A percentile compares a stretch with the other conserved stretches of the same genome.
Evolutionary conservation across 2,888 invertebrate genomes (phyloP).

Genomic region (Rhagonycha fulva): DNA sequence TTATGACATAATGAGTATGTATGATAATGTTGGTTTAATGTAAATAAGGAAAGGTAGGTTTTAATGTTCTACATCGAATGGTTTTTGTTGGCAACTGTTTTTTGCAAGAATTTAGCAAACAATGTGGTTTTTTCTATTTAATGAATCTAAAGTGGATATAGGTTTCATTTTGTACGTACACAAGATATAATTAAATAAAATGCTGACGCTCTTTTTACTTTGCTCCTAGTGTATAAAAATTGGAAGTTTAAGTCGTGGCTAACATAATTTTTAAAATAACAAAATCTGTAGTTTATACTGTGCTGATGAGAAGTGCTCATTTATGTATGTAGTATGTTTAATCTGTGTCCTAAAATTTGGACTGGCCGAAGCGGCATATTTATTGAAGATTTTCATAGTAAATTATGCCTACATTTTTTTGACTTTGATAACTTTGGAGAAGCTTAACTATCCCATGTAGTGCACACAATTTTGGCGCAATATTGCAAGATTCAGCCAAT

Average conservation of each 20-base stretch:
- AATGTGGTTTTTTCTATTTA: neutral
- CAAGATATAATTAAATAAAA: neutral
- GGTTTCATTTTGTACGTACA: neutral
- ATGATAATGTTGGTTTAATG: neutral
- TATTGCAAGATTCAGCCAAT: too few species aligned
- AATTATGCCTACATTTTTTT: too few species aligned
- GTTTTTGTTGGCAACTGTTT: slow-evolving; percentile 20
- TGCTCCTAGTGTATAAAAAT: too few species aligned
- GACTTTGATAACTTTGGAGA: too few species aligned
- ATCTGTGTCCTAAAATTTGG: too few species aligned
- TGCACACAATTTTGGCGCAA: too few species aligned
- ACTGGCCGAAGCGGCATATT: too few species aligned
- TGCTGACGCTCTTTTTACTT: neutral
- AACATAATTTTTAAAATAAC: too few species aligned
- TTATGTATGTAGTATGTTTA: neutral
- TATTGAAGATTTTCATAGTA: too few species aligned
- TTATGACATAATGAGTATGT: neutral
- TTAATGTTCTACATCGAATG: slow-evolving; percentile 13
- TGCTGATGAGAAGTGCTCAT: neutral
- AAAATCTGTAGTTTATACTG: neutral
- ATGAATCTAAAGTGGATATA: neutral
- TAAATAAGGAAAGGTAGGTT: neutral
- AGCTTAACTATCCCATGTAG: too few species aligned
- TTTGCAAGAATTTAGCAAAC: slow-evolving; percentile 8
- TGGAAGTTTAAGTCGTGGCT: too few species aligned